Conservation (phyloP, 2,113 vertebrate species). For the Sinocyclocheilus rhinocerous region DNA sequence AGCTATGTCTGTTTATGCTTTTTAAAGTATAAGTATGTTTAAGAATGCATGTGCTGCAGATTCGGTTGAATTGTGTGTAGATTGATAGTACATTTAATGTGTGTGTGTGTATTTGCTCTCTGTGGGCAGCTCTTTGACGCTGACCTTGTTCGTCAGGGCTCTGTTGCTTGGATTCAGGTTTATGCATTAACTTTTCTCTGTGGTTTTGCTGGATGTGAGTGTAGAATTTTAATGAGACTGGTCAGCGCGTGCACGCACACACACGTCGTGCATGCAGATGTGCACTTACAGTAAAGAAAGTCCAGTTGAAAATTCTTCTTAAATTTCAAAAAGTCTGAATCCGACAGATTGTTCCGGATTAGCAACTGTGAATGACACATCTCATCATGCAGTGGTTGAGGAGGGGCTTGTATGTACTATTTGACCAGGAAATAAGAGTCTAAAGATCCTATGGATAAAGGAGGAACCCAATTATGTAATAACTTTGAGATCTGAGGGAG, state of each 20-base stretch:
- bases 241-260: not conserved
- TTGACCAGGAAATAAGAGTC: not conserved
- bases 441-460: not conserved
- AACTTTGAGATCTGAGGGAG: not conserved
- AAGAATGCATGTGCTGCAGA: not conserved
- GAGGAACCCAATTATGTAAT: not conserved
- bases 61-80: constrained; percentile 1
- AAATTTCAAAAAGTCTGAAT: not conserved
- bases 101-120: constrained; percentile 15
- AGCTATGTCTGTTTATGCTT: constrained; percentile 52
- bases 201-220: constrained; percentile 15
- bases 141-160: constrained; percentile 62
- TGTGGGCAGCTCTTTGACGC: not conserved
- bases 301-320: not conserved
- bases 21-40: constrained; percentile 8
- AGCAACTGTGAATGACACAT: not conserved
- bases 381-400: not conserved
- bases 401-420: not conserved
- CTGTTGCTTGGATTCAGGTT: constrained; percentile 61
- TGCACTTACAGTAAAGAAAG: not conserved
- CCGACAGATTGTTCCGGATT: not conserved
- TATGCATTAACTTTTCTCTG: constrained; percentile 55
- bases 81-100: not conserved
- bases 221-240: constrained; percentile 34
- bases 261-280: constrained; percentile 18